Conservation (phyloP, 2,797 vertebrate species). For the Halcyon smyrnensis region DNA sequence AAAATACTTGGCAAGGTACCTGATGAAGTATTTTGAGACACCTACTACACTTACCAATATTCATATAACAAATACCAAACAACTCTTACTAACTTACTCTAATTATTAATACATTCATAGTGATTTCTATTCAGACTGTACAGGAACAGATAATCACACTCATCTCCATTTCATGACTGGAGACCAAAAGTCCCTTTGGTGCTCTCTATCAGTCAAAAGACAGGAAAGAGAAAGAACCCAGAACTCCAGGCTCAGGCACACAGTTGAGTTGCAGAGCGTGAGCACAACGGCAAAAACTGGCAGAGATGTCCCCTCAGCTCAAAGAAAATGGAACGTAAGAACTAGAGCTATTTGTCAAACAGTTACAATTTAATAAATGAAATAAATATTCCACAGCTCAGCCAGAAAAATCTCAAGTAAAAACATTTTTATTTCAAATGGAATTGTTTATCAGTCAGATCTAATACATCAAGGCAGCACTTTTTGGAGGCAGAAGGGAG, state of each 20-base stretch:
- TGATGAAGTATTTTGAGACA: neutral
- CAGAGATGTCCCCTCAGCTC: neutral
- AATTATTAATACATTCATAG: neutral
- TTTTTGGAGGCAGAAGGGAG: constrained; percentile 18
- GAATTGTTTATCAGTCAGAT: constrained; percentile 61
- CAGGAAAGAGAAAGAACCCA: neutral
- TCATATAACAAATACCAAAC: neutral
- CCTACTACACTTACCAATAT: neutral
- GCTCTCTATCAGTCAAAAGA: neutral
- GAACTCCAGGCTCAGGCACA: neutral
- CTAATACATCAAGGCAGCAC: constrained; percentile 11
- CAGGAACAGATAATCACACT: neutral
- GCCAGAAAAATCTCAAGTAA: constrained; percentile 62
- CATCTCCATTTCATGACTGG: neutral
- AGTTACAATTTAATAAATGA: constrained; percentile 69
- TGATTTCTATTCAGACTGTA: neutral
- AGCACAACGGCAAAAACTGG: neutral
- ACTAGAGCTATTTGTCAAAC: constrained; percentile 68
- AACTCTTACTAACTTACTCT: neutral
- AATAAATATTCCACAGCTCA: constrained; percentile 61
- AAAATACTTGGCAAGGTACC: neutral
- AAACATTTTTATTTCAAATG: constrained; percentile 62
- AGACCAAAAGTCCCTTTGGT: neutral
- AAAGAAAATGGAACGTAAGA: neutral
- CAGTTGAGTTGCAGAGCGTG: neutral